Evolutionary conservation across 1,140 invertebrate genomes (phyloP).

Genomic region (Apocrypta bakeri): DNA sequence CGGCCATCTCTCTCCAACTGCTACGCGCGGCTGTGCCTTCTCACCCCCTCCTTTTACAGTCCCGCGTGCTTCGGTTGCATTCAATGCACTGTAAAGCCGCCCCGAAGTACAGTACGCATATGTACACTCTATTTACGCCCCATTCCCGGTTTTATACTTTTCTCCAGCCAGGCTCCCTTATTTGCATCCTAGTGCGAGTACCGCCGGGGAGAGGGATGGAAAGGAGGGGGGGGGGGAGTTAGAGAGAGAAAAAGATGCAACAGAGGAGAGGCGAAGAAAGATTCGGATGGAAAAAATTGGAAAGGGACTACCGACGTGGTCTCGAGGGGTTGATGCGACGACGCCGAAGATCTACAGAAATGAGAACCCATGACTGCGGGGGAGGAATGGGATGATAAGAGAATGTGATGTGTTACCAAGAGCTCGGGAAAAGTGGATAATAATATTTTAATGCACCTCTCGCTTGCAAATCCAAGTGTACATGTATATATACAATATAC

Average conservation of each 20-base stretch:
- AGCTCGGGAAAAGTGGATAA: conserved; percentile 24
- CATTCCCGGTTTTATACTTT: background rate
- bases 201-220: background rate
- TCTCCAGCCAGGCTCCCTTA: background rate
- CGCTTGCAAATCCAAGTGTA: too few relatives aligned
- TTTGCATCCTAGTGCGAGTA: background rate
- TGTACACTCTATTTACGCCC: conserved; percentile 23
- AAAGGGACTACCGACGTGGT: conserved; percentile 10
- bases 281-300: conserved; percentile 36
- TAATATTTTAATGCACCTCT: conserved; percentile 36
- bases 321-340: background rate
- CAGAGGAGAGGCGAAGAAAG: background rate
- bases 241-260: background rate
- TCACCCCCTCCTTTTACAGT: background rate
- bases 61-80: too few relatives aligned
- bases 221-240: background rate
- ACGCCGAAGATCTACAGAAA: background rate
- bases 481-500: too few relatives aligned
- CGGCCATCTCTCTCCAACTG: background rate
- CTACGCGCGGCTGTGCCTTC: background rate
- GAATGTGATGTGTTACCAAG: background rate
- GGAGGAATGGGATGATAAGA: background rate
- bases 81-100: background rate
- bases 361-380: background rate
- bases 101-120: background rate